Conservation (phyloP, 2,888 invertebrate genomes). For the Koerneria pararmatus region DNA sequence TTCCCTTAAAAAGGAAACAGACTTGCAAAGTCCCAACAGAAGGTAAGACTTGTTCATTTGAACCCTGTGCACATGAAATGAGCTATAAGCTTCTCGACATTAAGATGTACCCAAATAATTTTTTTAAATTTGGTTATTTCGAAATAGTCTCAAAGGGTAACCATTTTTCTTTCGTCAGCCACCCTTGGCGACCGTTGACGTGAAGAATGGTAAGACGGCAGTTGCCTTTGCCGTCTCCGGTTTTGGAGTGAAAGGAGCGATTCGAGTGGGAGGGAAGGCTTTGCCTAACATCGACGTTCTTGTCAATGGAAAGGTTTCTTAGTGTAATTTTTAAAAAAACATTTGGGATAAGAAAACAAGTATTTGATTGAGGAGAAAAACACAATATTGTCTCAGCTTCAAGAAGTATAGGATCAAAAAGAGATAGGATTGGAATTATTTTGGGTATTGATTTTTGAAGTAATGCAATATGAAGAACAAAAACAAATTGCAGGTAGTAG, state of each 20-base stretch:
- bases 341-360: neutral
- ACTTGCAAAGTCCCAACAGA: too few species aligned
- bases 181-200: neutral
- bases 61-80: too few species aligned
- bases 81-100: too few species aligned
- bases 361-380: neutral
- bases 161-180: conserved; percentile 12
- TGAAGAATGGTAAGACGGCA: conserved; percentile 9
- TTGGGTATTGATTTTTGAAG: neutral
- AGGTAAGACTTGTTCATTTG: too few species aligned
- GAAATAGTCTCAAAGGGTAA: too few species aligned
- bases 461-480: neutral
- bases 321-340: neutral
- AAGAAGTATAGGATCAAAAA: too few species aligned
- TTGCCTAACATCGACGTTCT: conserved; percentile 31
- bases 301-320: conserved; percentile 29
- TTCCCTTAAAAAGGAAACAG: too few species aligned
- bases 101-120: too few species aligned
- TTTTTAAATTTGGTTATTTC: too few species aligned
- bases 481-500: neutral
- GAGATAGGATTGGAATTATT: too few species aligned
- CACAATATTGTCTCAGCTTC: too few species aligned
- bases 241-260: conserved; percentile 30
- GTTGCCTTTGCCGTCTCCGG: conserved; percentile 34
- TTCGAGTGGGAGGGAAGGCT: conserved; percentile 21